Evolutionary conservation across 2,113 vertebrate genomes (phyloP), one percentile per base, ranked within the genome.

Genomic region (Lutjanus erythropterus): DNA sequence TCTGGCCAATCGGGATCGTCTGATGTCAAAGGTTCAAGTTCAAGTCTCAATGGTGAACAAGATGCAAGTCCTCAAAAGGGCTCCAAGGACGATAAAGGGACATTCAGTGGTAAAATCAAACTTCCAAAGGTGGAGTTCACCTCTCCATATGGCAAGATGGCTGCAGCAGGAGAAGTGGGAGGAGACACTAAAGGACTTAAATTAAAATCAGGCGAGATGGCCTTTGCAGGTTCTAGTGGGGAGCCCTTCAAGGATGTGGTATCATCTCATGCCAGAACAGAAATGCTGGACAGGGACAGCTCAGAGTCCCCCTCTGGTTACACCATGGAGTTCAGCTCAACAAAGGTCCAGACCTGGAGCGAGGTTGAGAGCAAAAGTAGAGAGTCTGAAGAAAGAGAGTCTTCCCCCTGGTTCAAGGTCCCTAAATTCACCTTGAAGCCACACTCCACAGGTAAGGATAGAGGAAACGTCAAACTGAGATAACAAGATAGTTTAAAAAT

Each of bases 111-210:
- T 56, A 95, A 96, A 46, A 86, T 95, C 4, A 96, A 94, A 41
- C 84, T 96, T 56, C 96, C 96, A 59, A 95, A 96, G 2, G 86
- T 97, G 11, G 95, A 95, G 74, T 93, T 97, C 58, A 90, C 94
- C 0, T 91, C 95, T 62, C 94, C 94, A 14, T 95, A 96, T 37
- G 78, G 84, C 27, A 95, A 94, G 77, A 78, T 52, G 66, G 35
- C 59, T 1, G 47, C 74, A 27, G 69, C 80, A 12, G 65, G 9
- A 35, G 71, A 75, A 59, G 75, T 59, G 15, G 84, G 73, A 6
- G 85, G 37, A 49, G 68, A 80, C 9, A 42, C 25, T 31, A 81
- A 74, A 69, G 86, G 55, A 2, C 11, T 78, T 9, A 88, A 85
- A 62, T 53, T 84, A 23, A 92, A 87, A 89, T 86, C 93, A 14